phyloP scores from a whole-genome alignment of 2,113 vertebrate species.

The Pimephales promelas region DNA sequence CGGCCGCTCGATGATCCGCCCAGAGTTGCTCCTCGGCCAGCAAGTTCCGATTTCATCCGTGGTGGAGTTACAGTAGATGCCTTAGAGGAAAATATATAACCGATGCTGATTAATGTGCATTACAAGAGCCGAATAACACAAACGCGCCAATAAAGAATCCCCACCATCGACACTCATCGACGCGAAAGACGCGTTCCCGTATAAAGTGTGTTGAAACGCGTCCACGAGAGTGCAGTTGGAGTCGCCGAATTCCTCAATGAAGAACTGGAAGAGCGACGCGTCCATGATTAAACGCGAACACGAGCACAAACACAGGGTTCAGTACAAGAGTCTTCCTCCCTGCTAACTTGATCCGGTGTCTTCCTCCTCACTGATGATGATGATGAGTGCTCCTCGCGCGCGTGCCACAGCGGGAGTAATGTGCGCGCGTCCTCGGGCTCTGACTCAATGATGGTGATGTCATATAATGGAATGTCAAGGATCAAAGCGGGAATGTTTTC shows the following conservation, averaged over 20 bases:
- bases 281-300: conserved; percentile 71
- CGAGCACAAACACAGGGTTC: neutral
- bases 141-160: neutral
- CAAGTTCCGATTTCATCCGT: conserved; percentile 97
- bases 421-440: conserved; percentile 17
- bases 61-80: conserved; percentile 90
- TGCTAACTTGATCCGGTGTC: conserved; percentile 35
- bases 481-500: neutral
- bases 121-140: neutral
- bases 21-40: conserved; percentile 89
- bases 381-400: conserved; percentile 38
- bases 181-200: conserved; percentile 79
- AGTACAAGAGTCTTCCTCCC: neutral
- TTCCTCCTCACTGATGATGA: neutral
- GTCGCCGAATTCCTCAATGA: conserved; percentile 83
- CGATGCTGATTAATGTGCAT: conserved; percentile 11
- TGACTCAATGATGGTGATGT: conserved; percentile 19
- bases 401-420: conserved; percentile 43
- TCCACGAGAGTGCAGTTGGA: conserved; percentile 90
- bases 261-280: conserved; percentile 81
- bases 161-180: conserved; percentile 83
- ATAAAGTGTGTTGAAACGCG: conserved; percentile 80
- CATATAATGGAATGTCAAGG: neutral
- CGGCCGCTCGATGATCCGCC: conserved; percentile 88
- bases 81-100: conserved; percentile 61